Evolutionary conservation across 2,888 invertebrate species (phyloP).

Genomic region (Molanna angustata): DNA sequence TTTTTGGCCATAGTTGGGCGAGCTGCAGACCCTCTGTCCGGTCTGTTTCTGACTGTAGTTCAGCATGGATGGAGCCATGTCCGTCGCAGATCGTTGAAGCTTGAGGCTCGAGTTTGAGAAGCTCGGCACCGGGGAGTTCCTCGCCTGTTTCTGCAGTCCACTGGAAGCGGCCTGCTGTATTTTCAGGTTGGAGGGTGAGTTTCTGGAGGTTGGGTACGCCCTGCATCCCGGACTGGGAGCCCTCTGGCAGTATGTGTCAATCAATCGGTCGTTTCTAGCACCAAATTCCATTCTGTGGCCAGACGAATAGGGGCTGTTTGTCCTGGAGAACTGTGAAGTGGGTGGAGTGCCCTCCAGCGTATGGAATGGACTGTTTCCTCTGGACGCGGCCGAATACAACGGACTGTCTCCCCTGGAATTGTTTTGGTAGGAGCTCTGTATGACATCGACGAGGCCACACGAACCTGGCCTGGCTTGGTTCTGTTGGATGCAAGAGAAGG

Average conservation of each 20-base stretch:
- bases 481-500: conserved; percentile 18
- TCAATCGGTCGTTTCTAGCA: conserved; percentile 14
- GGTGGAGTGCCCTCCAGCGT: conserved; percentile 16
- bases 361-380: conserved; percentile 22
- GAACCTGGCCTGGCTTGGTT: conserved; percentile 15
- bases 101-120: conserved; percentile 13
- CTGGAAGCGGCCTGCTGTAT: conserved; percentile 10
- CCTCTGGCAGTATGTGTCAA: conserved; percentile 23
- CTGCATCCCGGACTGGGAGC: conserved; percentile 27
- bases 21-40: conserved; percentile 1
- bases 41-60: conserved; percentile 4
- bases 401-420: conserved; percentile 24
- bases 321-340: conserved; percentile 25
- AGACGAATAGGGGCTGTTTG: conserved; percentile 26
- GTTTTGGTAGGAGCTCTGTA: conserved; percentile 5
- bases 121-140: conserved; percentile 12
- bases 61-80: background rate
- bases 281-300: conserved; percentile 19
- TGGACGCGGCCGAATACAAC: conserved; percentile 15
- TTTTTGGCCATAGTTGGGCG: conserved; percentile 7
- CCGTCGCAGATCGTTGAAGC: conserved; percentile 3
- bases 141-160: background rate
- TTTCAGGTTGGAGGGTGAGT: conserved; percentile 25
- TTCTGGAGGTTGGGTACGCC: conserved; percentile 15
- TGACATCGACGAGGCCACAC: conserved; percentile 21